phyloP scores from a whole-genome alignment of 1,140 invertebrate genomes.

The Drosophila melanogaster region DNA sequence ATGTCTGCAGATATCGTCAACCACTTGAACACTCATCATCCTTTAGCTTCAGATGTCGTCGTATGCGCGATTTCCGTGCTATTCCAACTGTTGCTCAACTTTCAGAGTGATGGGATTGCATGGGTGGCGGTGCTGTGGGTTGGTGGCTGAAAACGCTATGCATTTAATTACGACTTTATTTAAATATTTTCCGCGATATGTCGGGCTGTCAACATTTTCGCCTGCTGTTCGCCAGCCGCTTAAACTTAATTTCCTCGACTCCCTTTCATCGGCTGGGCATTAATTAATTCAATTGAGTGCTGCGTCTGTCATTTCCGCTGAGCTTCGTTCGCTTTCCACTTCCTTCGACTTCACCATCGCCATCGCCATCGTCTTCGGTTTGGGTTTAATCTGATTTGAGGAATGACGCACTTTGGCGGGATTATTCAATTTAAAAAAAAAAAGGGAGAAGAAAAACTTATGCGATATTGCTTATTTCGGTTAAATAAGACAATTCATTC shows the following conservation, averaged over 20 bases:
- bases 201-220: conserved; percentile 47
- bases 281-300: conserved; percentile 80
- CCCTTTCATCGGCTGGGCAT: conserved; percentile 60
- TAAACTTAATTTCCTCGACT: conserved; percentile 32
- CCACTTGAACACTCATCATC: conserved; percentile 40
- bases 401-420: conserved; percentile 61
- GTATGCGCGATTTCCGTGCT: conserved; percentile 75
- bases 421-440: conserved; percentile 75
- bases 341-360: not conserved
- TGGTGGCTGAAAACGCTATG: conserved; percentile 31
- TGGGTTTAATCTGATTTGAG: conserved; percentile 77
- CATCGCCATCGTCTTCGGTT: not conserved
- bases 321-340: not conserved
- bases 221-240: conserved; percentile 12
- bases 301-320: conserved; percentile 67
- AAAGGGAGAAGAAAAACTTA: conserved; percentile 22
- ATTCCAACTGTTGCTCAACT: conserved; percentile 72
- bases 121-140: not conserved
- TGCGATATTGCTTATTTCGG: conserved; percentile 72
- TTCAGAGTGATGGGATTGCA: conserved; percentile 2
- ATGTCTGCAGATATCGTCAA: conserved; percentile 4
- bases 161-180: conserved; percentile 83
- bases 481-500: conserved; percentile 83
- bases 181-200: conserved; percentile 74
- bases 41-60: conserved; percentile 42